Evolutionary conservation across 1,140 invertebrate species (phyloP), one percentile per base, ranked within the genome.

Genomic region (Lordiphosa collinella): DNA sequence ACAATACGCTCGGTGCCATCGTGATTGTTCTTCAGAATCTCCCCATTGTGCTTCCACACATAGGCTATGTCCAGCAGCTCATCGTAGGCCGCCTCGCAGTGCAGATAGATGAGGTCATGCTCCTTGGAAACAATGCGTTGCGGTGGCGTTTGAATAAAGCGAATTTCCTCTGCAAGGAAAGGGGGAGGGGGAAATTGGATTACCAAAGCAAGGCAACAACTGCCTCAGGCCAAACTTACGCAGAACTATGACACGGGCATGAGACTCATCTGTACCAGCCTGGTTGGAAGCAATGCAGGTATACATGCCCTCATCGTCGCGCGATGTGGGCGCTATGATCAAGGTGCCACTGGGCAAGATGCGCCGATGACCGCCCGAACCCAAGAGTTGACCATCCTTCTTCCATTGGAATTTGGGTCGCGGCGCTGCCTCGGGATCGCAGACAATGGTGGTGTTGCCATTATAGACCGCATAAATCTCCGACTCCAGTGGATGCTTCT

Each of bases 361-460:
- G 64, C 92, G 92, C 73, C 95, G 90, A 79, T 94, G 92, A 2
- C 95, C 95, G 25, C 95, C 95, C 25, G 92, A 90, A 56, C 94
- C 95, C 43, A 98, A 92, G 2, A 94, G 90, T 75, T 93, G 94
- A 12, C 94, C 95, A 90, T 99, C 94, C 89, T 97, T 97, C 82
- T 95, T 95, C 97, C 97, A 99, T 35, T 93, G 91, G 82, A 97
- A 97, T 69, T 93, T 93, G 0, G 98, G 96, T 65, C 91, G 92
- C 1, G 98, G 98, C 3, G 97, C 97, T 12, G 96, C 97, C 91
- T 99, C 98, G 0, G 98, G 97, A 73, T 95, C 93, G 89, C 98
- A 99, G 34, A 92, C 91, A 47, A 99, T 94, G 0, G 97, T 98
- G 0, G 96, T 94, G 89, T 98, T 98, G 35, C 96, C 96, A 58